Evolutionary conservation across 1,140 invertebrate species (phyloP), one percentile per base, ranked within the genome.

Genomic region (Gonioctena quinquepunctata): DNA sequence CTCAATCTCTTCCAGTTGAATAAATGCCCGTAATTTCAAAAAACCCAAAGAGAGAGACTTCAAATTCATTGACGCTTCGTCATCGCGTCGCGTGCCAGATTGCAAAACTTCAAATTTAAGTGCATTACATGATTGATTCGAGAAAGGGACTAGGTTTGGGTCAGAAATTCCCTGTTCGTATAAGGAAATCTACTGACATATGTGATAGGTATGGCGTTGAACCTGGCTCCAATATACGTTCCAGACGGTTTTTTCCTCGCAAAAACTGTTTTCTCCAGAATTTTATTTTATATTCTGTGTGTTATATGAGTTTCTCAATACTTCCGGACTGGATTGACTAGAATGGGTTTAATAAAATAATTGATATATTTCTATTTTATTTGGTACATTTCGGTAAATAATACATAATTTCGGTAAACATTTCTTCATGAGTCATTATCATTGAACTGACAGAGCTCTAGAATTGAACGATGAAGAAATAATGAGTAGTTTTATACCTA

Each of bases 71-170:
- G 54, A 22, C 18, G 54, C 7, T 4, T 21, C 16, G 54, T n/a
- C 22, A 57, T 57, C 22, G 54, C 33, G 16, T 42, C 33, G 33
- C n/a, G 54, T 57, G 19, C 54, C 54, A 57, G 22, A 57, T 57
- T 57, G 25, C 54, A 25, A 57, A 25, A 21, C 21, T 21, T 21
- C 21, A 54, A 57, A 57, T 57, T 57, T 57, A 57, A 57, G 54
- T 57, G 54, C 22, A 25, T 23, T 57, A 57, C 54, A 21, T 57
- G 54, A 57, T 57, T 57, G 54, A 57, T 57, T 57, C 22, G 22
- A 57, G 22, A 21, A 13, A 23, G 25, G 54, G 54, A 22, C 19
- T 49, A 23, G 11, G 21, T 21, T 13, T 57, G 54, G 33, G 11
- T 42, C 13, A 4, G 13, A 42, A 42, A 42, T 42, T 42, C 33